phyloP scores from a whole-genome alignment of 1,140 invertebrate species.

The Aphelinus atriplicis region DNA sequence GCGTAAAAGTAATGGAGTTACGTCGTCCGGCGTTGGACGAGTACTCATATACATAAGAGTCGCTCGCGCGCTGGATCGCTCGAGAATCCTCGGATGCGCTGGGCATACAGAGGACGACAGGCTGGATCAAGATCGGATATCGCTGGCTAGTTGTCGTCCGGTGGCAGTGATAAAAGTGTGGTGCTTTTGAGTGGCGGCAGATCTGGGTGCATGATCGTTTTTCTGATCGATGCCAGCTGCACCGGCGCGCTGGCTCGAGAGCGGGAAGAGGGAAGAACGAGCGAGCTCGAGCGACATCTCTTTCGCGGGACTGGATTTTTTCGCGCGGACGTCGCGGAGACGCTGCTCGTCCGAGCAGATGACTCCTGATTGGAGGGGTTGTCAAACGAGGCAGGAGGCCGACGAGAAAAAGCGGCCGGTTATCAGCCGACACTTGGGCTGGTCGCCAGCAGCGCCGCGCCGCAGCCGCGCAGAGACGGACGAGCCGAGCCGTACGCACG shows the following conservation, averaged over 20 bases:
- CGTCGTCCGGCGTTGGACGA: too few species aligned
- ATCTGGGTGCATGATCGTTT: conserved; percentile 16
- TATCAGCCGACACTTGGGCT: conserved; percentile 48
- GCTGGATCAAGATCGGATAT: conserved; percentile 21
- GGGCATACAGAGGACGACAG: not conserved
- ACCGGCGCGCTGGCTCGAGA: not conserved
- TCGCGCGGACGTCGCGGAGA: not conserved
- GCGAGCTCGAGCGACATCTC: conserved; percentile 12
- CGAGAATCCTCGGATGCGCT: not conserved
- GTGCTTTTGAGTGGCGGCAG: conserved; percentile 24
- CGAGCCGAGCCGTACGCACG: conserved; percentile 57
- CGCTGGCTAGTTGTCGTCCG: not conserved
- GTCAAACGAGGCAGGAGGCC: conserved; percentile 39
- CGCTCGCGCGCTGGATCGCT: not conserved
- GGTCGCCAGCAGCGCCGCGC: conserved; percentile 24
- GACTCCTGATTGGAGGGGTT: conserved; percentile 46
- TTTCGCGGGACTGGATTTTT: conserved; percentile 15
- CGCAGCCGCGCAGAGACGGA: conserved; percentile 37
- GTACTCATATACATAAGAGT: conserved; percentile 38
- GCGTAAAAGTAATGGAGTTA: too few species aligned
- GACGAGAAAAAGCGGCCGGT: conserved; percentile 41
- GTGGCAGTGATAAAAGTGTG: conserved; percentile 5
- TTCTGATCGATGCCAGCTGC: conserved; percentile 28
- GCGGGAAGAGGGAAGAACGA: not conserved
- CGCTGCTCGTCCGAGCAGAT: conserved; percentile 48